Evolutionary conservation across 2,797 vertebrate species (phyloP).

Genomic region (Bufotes viridis): DNA sequence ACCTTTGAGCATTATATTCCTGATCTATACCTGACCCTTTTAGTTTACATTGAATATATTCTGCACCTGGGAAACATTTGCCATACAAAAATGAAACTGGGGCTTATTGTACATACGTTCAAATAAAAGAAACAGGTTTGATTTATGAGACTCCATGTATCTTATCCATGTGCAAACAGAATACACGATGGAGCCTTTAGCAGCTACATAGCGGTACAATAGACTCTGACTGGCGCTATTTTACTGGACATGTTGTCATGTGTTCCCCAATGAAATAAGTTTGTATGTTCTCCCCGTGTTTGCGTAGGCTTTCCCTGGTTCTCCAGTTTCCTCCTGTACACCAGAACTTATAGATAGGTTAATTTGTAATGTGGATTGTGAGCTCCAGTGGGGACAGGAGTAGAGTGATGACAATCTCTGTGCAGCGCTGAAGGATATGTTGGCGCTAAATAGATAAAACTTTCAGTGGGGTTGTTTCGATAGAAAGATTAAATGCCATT

Average conservation of each 20-base stretch:
- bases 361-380: too few species aligned
- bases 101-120: neutral
- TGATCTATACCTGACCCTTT: conserved; percentile 9
- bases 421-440: too few species aligned
- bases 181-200: neutral
- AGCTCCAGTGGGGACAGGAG: too few species aligned
- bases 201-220: neutral
- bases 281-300: too few species aligned
- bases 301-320: too few species aligned
- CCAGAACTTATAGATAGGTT: too few species aligned
- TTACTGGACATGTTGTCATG: neutral
- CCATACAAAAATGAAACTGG: neutral
- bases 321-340: too few species aligned
- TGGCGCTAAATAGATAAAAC: too few species aligned
- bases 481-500: too few species aligned
- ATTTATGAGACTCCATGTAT: neutral
- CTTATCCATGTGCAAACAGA: neutral
- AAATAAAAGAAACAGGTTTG: neutral
- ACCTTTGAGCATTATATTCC: neutral
- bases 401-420: too few species aligned
- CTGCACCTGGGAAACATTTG: neutral
- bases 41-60: conserved; percentile 25
- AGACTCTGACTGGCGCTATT: neutral
- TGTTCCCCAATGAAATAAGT: neutral
- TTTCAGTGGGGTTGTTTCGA: too few species aligned